A percentile compares a stretch with the other conserved stretches of the same genome.
Evolutionary conservation across 1,140 invertebrate genomes (phyloP).

Genomic region (Eumeta japonica): DNA sequence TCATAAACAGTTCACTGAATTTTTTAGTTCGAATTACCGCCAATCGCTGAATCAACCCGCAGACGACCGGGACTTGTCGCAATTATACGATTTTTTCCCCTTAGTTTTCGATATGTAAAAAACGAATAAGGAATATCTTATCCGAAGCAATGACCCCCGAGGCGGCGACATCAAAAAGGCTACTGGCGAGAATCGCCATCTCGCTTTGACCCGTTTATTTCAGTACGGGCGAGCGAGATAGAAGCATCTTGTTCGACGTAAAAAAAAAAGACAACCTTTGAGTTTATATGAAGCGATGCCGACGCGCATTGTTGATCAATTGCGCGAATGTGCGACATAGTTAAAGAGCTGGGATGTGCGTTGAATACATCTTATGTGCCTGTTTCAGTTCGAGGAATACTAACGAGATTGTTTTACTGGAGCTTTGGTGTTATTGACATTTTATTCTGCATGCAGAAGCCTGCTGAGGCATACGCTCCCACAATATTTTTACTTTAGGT

Average conservation of each 20-base stretch:
- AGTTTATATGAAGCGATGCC: slow-evolving; percentile 16
- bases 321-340: slow-evolving; percentile 12
- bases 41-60: slow-evolving; percentile 32
- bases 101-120: slow-evolving; percentile 45
- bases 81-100: slow-evolving; percentile 33
- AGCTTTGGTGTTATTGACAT: too few relatives aligned
- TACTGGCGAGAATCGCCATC: slow-evolving; percentile 21
- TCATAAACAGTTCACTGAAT: too few relatives aligned
- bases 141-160: slow-evolving; percentile 32
- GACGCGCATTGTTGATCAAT: slow-evolving; percentile 14
- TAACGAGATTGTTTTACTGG: not conserved
- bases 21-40: slow-evolving; percentile 33
- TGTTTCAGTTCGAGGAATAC: slow-evolving; percentile 8
- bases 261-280: slow-evolving; percentile 31
- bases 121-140: slow-evolving; percentile 24
- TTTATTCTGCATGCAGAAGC: slow-evolving; percentile 10
- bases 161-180: slow-evolving; percentile 39
- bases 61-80: slow-evolving; percentile 19
- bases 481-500: too few relatives aligned
- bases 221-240: slow-evolving; percentile 12
- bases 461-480: too few relatives aligned
- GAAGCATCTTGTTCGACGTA: slow-evolving; percentile 11
- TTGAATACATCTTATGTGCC: too few relatives aligned
- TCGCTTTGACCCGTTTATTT: slow-evolving; percentile 8
- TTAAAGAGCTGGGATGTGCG: too few relatives aligned